Evolutionary conservation across 2,888 invertebrate species (phyloP).

Genomic region (Colostygia pectinataria): DNA sequence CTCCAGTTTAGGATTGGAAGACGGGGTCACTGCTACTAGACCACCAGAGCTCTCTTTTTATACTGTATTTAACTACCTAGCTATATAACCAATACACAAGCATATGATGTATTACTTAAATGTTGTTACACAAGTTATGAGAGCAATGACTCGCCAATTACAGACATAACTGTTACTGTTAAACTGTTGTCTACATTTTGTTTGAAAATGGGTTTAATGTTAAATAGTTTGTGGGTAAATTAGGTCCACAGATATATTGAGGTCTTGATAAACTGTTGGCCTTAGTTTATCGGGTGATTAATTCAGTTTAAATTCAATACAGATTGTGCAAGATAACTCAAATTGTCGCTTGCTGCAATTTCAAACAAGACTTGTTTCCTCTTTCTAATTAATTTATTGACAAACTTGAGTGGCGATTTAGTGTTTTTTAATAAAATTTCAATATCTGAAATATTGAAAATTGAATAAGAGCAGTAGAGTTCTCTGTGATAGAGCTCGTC

Average conservation of each 20-base stretch:
- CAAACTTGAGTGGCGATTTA: background rate
- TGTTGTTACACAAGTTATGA: background rate
- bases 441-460: no score
- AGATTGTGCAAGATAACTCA: slow-evolving; percentile 6
- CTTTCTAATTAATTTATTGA: background rate
- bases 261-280: slow-evolving; percentile 13
- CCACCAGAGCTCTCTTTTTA: no score
- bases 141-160: slow-evolving; percentile 14
- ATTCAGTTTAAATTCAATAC: slow-evolving; percentile 9
- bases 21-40: no score
- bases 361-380: background rate
- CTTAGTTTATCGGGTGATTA: slow-evolving; percentile 14
- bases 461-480: no score
- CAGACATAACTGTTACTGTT: slow-evolving; percentile 6
- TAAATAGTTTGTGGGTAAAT: background rate
- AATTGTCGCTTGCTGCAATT: slow-evolving; percentile 3
- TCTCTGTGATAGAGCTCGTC: no score
- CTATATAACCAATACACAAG: no score
- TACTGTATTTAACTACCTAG: no score
- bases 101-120: no score
- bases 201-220: background rate
- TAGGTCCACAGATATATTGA: slow-evolving; percentile 11
- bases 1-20: no score
- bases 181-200: background rate
- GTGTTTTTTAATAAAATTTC: no score